These are phyloP conservation scores for Melanophora roralis DNA, from an alignment of 2,888 invertebrate species.

Conservation along the genomic window DNA sequence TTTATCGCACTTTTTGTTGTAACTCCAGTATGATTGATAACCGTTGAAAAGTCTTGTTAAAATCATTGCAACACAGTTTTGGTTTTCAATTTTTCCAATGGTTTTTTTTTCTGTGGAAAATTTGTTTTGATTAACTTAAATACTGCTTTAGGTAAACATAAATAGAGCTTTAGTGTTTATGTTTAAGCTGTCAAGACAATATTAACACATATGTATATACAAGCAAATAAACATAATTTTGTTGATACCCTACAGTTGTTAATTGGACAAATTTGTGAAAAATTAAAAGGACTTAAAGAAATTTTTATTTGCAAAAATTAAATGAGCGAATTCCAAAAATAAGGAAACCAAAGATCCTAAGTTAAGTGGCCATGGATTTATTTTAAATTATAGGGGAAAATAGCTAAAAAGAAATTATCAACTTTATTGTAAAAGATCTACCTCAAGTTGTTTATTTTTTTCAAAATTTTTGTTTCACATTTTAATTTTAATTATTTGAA, in stretches of 20 bases:
- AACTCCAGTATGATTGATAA: constrained; percentile 55
- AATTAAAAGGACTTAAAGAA: too few relatives aligned
- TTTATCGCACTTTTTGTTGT: constrained; percentile 4
- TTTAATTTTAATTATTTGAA: too few relatives aligned
- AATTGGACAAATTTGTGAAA: neutral
- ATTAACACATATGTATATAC: constrained; percentile 9
- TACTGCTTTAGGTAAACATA: constrained; percentile 62
- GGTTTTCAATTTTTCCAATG: constrained; percentile 7
- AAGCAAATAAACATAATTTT: constrained; percentile 3
- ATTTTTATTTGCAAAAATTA: too few relatives aligned
- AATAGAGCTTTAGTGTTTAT: constrained; percentile 61
- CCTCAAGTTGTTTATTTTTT: too few relatives aligned
- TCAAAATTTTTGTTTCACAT: too few relatives aligned
- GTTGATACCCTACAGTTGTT: constrained; percentile 22
- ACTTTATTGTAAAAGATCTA: too few relatives aligned
- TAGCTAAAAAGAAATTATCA: too few relatives aligned
- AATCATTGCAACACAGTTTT: constrained; percentile 56
- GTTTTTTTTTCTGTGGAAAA: constrained; percentile 2
- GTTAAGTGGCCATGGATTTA: too few relatives aligned
- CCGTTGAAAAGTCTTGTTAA: constrained; percentile 61
- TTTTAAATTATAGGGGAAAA: too few relatives aligned
- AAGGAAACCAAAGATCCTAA: too few relatives aligned
- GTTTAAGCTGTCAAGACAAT: constrained; percentile 13
- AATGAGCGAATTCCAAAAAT: too few relatives aligned
- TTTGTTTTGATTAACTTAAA: constrained; percentile 59